phyloP scores from a whole-genome alignment of 2,113 vertebrate genomes.

The Oceanodroma tethys region DNA sequence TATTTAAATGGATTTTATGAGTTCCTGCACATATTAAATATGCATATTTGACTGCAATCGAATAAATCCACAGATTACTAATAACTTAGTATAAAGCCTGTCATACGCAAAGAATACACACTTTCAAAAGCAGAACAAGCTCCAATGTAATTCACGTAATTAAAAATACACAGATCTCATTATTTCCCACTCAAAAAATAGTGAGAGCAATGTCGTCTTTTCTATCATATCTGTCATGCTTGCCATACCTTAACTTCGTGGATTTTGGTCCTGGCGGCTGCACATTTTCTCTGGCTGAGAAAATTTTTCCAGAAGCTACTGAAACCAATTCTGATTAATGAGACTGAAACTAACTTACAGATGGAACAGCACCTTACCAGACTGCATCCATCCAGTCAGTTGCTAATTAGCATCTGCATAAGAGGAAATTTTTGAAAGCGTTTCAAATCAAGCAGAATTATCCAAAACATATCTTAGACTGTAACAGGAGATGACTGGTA shows the following conservation, averaged over 20 bases:
- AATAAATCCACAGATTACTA: not conserved
- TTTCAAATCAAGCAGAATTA: constrained; percentile 18
- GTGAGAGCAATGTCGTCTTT: not conserved
- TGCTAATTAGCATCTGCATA: not conserved
- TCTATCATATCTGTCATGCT: not conserved
- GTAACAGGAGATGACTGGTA: not conserved
- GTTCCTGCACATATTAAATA: not conserved
- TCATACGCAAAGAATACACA: not conserved
- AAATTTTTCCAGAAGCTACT: not conserved
- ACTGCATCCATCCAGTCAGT: not conserved
- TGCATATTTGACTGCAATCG: not conserved
- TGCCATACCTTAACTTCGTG: not conserved
- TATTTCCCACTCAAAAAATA: not conserved
- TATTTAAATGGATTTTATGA: constrained; percentile 16
- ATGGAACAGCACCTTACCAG: not conserved
- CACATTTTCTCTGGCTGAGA: not conserved
- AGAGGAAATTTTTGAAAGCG: not conserved
- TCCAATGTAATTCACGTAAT: not conserved
- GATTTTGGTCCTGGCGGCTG: not conserved
- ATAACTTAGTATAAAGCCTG: not conserved
- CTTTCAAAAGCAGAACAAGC: not conserved
- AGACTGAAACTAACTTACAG: constrained; percentile 19
- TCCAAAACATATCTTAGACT: not conserved
- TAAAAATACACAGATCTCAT: not conserved
- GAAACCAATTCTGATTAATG: not conserved